Evolutionary conservation across 1,140 invertebrate genomes (phyloP), one percentile per base, ranked within the genome.

Genomic region (Hylaeus volcanicus): DNA sequence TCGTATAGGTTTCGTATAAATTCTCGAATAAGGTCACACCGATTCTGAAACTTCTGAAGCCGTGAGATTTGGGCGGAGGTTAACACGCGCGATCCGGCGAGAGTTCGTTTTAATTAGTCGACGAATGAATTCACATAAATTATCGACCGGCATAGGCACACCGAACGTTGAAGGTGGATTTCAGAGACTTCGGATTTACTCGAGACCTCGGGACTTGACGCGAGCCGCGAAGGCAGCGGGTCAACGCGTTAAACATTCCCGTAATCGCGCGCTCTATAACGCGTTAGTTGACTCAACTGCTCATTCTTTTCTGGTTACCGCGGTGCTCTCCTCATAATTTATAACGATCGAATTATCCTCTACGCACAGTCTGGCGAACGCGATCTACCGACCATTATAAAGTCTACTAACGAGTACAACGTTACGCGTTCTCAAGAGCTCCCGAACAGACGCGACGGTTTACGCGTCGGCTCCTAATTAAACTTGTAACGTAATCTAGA

Each of bases 1-100:
- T 77, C 74, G 64, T 69, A 77, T 69, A 60, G 74, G 68, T 77
- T 77, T 77, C 65, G 75, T 77, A 70, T 77, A 77, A 77, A 77
- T 77, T 77, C n/a, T 37, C n/a, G 39, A 77, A 77, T 53, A 68
- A 61, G 75, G 65, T 77, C 75, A 12, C 65, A 15, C 14, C 45
- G 56, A 70, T 69, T 61, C 56, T 55, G 9, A 15, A 51, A 51
- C 26, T 14, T 6, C 48, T 8, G 41, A 55, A 65, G 64, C 48
- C 61, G 41, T 14, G 8, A 26, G 26, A 26, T 26, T 14, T 9
- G 41, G 48, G 8, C 12, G 0, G 43, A 14, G 43, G 48, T 1
- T n/a, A 12, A 15, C 53, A 56, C 53, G 53, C 39, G 9, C 37
- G 56, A 58, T 9, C 15, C 12, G 1, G 55, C 0, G 12, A 5